Base-by-base conservation (phyloP, 2,888 invertebrate genomes). In the Lasius fuliginosus region DNA sequence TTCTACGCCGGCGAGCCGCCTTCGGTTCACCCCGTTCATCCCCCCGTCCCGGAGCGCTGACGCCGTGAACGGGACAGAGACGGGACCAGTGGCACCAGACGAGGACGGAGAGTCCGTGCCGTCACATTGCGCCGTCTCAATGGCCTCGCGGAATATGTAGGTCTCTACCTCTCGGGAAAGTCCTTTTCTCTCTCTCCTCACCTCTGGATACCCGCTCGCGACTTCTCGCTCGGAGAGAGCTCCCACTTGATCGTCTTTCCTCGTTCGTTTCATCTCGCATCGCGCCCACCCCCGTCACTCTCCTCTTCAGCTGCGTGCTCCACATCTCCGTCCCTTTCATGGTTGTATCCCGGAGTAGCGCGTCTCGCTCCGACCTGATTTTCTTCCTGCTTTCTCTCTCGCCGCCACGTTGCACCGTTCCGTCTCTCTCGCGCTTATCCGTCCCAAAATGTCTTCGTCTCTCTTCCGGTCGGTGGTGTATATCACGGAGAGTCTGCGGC, bases 71-170 rank as follows among this genome's bases (percentile, higher is more conserved):
- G 46, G 85, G 36, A 77, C 73, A 65, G 77, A 85, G 84, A 83
- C 42, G 82, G 82, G 82, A 76, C 74, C 49, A 87, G 60, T 62
- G 79, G 58, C 76, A 53, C 76, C 81, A 84, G 88, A 92, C 71
- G 83, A 89, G 88, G 92, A 92, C 86, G 79, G 83, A 88, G 74
- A 67, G 62, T 82, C 87, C 91, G 90, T 90, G 88, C 90, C 90
- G 93, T 94, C 94, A 95, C 94, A 94, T 94, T 94, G 94, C 94
- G 95, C 94, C 94, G 94, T 94, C 94, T 94, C 94, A 94, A 94
- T 94, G 95, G 94, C 94, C 93, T 92, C 90, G 85, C 90, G 90
- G 92, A 94, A 93, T 94, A 94, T 94, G 94, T 94, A 94, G 94
- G 94, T 94, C 94, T 92, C 91, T 89, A 90, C 88, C 86, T 89